phyloP scores from a whole-genome alignment of 2,113 vertebrate species.

The Pelobates fuscus region DNA sequence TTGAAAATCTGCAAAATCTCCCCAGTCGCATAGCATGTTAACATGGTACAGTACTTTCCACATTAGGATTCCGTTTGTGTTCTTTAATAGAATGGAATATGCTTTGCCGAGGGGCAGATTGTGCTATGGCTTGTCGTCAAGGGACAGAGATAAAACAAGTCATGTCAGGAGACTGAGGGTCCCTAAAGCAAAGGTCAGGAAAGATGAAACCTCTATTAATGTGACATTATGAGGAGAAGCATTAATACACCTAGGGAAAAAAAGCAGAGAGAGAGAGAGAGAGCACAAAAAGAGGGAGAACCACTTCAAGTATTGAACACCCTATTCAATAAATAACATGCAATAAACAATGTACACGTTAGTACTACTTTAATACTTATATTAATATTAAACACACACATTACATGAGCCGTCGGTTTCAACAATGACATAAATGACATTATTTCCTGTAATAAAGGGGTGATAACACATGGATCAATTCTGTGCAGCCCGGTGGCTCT shows the following conservation, averaged over 20 bases:
- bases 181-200: constrained; percentile 32
- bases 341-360: too few relatives aligned
- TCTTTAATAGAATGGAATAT: constrained; percentile 21
- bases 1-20: background rate
- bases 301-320: too few relatives aligned
- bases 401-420: too few relatives aligned
- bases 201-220: constrained; percentile 29
- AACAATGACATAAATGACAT: too few relatives aligned
- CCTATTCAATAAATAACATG: too few relatives aligned
- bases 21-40: background rate
- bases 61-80: constrained; percentile 32
- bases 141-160: constrained; percentile 8
- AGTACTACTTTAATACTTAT: too few relatives aligned
- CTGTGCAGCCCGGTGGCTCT: too few relatives aligned
- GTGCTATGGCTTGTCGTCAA: constrained; percentile 8
- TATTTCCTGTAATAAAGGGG: too few relatives aligned
- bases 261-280: too few relatives aligned
- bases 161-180: background rate
- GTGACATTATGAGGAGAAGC: constrained; percentile 21
- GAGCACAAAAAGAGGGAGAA: too few relatives aligned
- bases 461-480: too few relatives aligned
- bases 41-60: constrained; percentile 10
- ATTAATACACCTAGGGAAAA: background rate
- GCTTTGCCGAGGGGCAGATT: constrained; percentile 16
- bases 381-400: too few relatives aligned